Conservation (phyloP, 1,140 invertebrate genomes). For the Capitella teleta region DNA sequence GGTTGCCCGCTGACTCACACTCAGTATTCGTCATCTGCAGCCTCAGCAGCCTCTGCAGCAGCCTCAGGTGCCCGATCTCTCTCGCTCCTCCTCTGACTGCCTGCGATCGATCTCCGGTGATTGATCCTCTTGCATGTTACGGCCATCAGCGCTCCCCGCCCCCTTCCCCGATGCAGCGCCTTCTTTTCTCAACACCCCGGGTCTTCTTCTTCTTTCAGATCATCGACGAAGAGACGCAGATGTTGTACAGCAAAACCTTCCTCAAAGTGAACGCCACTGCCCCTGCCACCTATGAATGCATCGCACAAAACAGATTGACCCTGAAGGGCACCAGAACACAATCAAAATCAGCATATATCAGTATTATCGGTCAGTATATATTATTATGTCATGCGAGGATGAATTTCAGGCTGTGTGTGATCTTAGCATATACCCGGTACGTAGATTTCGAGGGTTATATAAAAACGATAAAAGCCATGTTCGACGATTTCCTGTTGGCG, state of each 20-base stretch:
- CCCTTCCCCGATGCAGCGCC: too few species aligned
- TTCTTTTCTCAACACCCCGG: background rate
- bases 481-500: background rate
- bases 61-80: background rate
- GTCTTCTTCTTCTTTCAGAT: background rate
- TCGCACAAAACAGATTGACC: constrained; percentile 21
- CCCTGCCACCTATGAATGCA: constrained; percentile 29
- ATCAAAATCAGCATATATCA: constrained; percentile 10
- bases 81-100: background rate
- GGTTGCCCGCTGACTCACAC: too few species aligned
- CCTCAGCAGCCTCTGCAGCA: background rate
- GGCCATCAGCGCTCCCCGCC: too few species aligned
- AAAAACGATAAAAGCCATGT: background rate
- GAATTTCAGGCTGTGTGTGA: background rate
- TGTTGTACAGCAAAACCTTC: constrained; percentile 20
- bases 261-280: constrained; percentile 29
- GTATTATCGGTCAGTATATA: constrained; percentile 7
- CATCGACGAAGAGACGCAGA: constrained; percentile 15
- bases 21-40: background rate
- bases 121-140: too few species aligned
- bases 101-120: background rate
- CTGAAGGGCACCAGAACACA: constrained; percentile 8
- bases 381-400: constrained; percentile 8
- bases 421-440: background rate
- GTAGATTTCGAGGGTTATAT: constrained; percentile 1